Base-by-base conservation (phyloP, 1,140 invertebrate genomes). In the Ceratoteleas bidentatus region DNA sequence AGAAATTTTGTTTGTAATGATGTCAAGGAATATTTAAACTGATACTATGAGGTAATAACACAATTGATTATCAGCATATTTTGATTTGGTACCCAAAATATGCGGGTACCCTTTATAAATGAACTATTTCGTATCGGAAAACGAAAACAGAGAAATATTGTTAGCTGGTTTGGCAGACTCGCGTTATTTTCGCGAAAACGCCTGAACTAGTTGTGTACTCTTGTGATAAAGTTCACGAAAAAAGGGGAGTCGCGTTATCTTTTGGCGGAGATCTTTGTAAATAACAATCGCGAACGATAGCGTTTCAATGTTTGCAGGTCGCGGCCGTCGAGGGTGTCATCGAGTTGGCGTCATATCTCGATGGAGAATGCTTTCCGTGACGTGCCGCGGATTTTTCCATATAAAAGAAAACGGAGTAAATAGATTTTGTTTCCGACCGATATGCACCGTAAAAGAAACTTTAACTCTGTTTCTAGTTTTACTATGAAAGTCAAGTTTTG, bases 211-310 rank as follows among this genome's bases (percentile, higher is more conserved):
- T 24, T 24, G 24, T 24, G 24, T 24, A 24, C 24, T 24, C 24
- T 24, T 24, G 24, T 24, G 24, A 24, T 24, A 24, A 24, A 24
- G 24, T 24, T 34, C 57, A 9, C 9, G 66, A 58, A 61, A 70
- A 68, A 54, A 24, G 10, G 8, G 65, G 60, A 24, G 24, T 24
- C 24, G 24, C 16, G 49, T 73, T 81, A 75, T 75, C 65, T 56
- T 38, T 34, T 8, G 58, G 40, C 15, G 60, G 45, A 56, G 70
- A 81, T 81, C 70, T 74, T 74, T 74, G 69, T 80, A 81, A 81
- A 81, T 81, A 81, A 81, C 69, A 81, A 81, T 81, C 50, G 70
- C 47, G 70, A 58, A 69, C 65, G 53, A 81, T 76, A 76, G 78
- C 65, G 65, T 81, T 81, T 81, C 78, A 81, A 75, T 81, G 78